Conservation (phyloP, 2,888 invertebrate genomes). For the Pandemis corylana region DNA sequence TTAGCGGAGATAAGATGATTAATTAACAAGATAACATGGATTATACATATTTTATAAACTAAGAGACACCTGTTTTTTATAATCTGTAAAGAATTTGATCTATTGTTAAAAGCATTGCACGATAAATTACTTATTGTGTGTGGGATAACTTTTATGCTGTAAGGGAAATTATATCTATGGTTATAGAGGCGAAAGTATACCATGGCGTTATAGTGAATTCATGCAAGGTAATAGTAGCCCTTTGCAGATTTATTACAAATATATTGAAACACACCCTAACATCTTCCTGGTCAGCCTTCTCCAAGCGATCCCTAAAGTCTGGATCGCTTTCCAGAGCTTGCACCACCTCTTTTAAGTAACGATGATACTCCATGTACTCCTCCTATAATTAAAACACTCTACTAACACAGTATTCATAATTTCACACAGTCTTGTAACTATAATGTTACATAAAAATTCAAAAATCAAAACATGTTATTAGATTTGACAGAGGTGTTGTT, state of each 20-base stretch:
- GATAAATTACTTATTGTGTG: background rate
- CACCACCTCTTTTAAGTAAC: slow-evolving; percentile 96
- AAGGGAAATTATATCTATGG: too few relatives aligned
- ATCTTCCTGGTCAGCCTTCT: slow-evolving; percentile 92
- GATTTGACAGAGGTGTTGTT: background rate
- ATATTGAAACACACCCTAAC: slow-evolving; percentile 70
- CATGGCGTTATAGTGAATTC: too few relatives aligned
- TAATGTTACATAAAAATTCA: background rate
- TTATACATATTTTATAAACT: background rate
- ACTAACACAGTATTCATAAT: background rate
- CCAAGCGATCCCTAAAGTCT: slow-evolving; percentile 91
- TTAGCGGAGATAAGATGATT: background rate
- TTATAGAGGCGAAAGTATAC: too few relatives aligned
- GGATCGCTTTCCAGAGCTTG: slow-evolving; percentile 95
- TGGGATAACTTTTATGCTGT: background rate
- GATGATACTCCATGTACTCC: slow-evolving; percentile 91
- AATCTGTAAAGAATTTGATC: background rate
- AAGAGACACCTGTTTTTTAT: background rate
- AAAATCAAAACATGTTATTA: background rate
- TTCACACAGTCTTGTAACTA: background rate
- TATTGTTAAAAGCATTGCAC: background rate
- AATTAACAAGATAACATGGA: background rate
- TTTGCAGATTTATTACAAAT: too few relatives aligned
- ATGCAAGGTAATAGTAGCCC: too few relatives aligned
- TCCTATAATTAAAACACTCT: slow-evolving; percentile 56